phyloP scores from a whole-genome alignment of 2,888 invertebrate species.

The Brachypalpus laphriformis region DNA sequence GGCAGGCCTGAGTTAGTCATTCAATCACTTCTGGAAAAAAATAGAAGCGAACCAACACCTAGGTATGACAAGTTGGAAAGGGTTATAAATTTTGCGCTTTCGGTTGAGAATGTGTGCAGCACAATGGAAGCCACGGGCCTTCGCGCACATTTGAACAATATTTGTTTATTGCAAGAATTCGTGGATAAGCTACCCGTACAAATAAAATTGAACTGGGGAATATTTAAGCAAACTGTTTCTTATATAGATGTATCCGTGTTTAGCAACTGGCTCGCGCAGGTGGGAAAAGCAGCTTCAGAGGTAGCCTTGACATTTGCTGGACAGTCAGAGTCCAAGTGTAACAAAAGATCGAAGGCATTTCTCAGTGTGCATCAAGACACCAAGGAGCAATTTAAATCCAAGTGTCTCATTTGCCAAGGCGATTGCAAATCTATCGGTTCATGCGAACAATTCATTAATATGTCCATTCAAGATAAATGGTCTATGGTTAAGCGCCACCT shows the following conservation, averaged over 20 bases:
- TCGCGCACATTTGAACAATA: slow-evolving; percentile 18
- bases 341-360: neutral
- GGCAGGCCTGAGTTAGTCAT: slow-evolving; percentile 22
- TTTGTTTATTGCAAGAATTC: slow-evolving; percentile 34
- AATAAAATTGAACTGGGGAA: slow-evolving; percentile 12
- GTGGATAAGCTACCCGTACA: slow-evolving; percentile 19
- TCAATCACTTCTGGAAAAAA: neutral
- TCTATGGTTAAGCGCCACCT: slow-evolving; percentile 11
- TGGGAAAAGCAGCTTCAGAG: slow-evolving; percentile 7
- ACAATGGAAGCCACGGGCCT: slow-evolving; percentile 10
- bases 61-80: slow-evolving; percentile 18
- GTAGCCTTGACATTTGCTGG: neutral
- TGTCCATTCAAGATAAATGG: slow-evolving; percentile 33
- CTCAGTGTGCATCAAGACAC: slow-evolving; percentile 7
- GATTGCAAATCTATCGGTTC: neutral
- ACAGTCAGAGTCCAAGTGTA: neutral
- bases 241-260: neutral
- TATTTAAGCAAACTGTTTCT: no score
- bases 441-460: slow-evolving; percentile 1
- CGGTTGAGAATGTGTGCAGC: neutral
- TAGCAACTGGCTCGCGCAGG: slow-evolving; percentile 9
- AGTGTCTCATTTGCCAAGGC: neutral
- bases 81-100: slow-evolving; percentile 18
- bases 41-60: neutral
- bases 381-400: neutral